Base-by-base conservation (phyloP, 2,113 vertebrate genomes). In the Hirundichthys speculiger region DNA sequence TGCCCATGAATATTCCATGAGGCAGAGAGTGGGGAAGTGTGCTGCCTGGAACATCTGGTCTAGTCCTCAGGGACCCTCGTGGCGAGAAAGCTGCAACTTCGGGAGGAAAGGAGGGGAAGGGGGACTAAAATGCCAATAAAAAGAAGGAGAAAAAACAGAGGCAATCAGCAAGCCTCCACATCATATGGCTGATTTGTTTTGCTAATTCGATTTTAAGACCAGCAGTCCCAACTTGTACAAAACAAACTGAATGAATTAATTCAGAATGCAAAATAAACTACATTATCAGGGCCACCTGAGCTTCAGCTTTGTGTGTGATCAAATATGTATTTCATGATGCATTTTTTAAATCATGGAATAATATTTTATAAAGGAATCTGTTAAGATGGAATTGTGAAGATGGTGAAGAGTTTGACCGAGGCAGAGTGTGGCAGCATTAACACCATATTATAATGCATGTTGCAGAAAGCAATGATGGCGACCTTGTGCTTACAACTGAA, bases 1-100 rank as follows among this genome's bases (percentile, higher is more conserved):
- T 91, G 92, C 88, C 88, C 88, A 94, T 94, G 92, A 94, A 94
- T 94, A 94, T 94, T 94, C 88, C 91, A 93, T 93, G 92, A 93
- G 90, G 82, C 87, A 76, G 88, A 83, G 87, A 93, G 91, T 89
- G 86, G 91, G 91, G 91, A 91, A 91, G 90, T 91, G 88, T 90
- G 90, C 87, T 89, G 90, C 90, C 85, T 91, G 91, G 90, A 94
- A 94, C 92, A 94, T 93, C 93, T 93, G 93, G 92, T 92, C 85
- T 63, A 47, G 87, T 94, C 93, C 89, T 72, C 86, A 89, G 93
- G 92, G 93, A 94, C 89, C 88, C 91, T 92, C 75, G 90, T 92
- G 92, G 91, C 90, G 85, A 92, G 91, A 94, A 92, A 90, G 90
- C 86, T 89, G 86, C 88, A 92, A 92, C 91, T 92, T 92, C 84